Base-by-base conservation (phyloP, 53 echinoderm and acorn worm species). In the Luidia sarsii region DNA sequence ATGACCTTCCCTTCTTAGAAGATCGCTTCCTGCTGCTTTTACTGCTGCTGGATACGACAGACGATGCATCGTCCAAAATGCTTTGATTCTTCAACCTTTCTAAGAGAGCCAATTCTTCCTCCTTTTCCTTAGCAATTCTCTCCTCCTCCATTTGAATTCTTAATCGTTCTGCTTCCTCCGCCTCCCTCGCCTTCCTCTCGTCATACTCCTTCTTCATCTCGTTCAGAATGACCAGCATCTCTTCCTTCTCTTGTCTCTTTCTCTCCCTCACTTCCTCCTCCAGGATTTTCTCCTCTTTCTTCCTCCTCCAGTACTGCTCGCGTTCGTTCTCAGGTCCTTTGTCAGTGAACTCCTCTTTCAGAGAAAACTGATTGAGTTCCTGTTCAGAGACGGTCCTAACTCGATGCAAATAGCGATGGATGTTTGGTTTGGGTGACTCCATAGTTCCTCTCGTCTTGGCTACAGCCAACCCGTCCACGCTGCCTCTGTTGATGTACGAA, bases 301-400 rank as follows among this genome's bases (percentile, higher is more conserved):
- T 92, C 21, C 77, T 72, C 71, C 82, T 90, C 94, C 94, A 90
- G 38, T 90, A 90, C 48, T 67, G 55, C 33, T 86, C 90, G n/a
- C 85, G 81, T 15, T 67, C 85, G 39, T 50, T 82, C 50, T 92
- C 90, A 13, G 64, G 88, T 14, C 53, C 53, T 36, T 70, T 87
- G 71, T 95, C 92, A 37, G 82, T 87, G 49, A 84, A 95, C 9
- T 62, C 75, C 16, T 80, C 69, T 51, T 86, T 84, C 36, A 95
- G 82, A 8, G 95, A 95, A 79, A 90, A 90, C 6, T 75, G 71
- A 25, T 64, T 35, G 37, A 92, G 73, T 32, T 87, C 87, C 33
- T 65, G 43, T 10, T 83, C 54, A 21, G 60, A 71, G 18, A 88
- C 95, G 16, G 87, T 87, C 28, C 72, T 83, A 2, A 95, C 72